Percentiles rank a stretch among this genome's conserved stretches.
Conservation (phyloP, 37 sponge, comb jelly and placozoan genomes). For the Axinella damicornis region DNA sequence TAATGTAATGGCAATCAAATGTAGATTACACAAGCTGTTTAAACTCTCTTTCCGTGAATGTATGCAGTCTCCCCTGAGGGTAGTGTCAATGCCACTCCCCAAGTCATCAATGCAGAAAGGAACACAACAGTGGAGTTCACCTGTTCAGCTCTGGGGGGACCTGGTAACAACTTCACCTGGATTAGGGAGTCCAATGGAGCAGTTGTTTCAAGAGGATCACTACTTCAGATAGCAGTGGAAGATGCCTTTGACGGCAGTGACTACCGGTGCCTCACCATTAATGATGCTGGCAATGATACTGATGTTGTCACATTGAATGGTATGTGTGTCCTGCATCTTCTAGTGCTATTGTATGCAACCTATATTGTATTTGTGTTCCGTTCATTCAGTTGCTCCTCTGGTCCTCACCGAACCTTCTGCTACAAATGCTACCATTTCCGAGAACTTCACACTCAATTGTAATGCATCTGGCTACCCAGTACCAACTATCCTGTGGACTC, state of each 20-base stretch:
- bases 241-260: constrained; percentile 67
- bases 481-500: constrained; percentile 57
- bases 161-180: constrained; percentile 56
- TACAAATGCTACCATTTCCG: constrained; percentile 14
- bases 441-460: constrained; percentile 27
- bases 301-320: constrained; percentile 22
- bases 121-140: constrained; percentile 11
- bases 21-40: neutral
- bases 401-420: constrained; percentile 18
- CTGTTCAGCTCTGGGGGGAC: constrained; percentile 65
- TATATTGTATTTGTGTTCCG: too few relatives aligned
- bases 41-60: neutral
- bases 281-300: constrained; percentile 67
- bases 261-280: constrained; percentile 64
- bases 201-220: neutral
- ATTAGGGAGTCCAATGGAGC: constrained; percentile 5
- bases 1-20: too few relatives aligned
- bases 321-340: neutral
- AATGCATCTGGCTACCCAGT: constrained; percentile 46
- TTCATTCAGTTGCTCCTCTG: constrained; percentile 53
- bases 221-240: neutral
- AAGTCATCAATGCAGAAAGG: neutral
- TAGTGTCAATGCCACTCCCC: constrained; percentile 34
- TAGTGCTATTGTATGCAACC: neutral
- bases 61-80: constrained; percentile 45